These are phyloP conservation scores for Heliconius congener DNA, from an alignment of 1,140 invertebrate genomes.

Conservation along the genomic window DNA sequence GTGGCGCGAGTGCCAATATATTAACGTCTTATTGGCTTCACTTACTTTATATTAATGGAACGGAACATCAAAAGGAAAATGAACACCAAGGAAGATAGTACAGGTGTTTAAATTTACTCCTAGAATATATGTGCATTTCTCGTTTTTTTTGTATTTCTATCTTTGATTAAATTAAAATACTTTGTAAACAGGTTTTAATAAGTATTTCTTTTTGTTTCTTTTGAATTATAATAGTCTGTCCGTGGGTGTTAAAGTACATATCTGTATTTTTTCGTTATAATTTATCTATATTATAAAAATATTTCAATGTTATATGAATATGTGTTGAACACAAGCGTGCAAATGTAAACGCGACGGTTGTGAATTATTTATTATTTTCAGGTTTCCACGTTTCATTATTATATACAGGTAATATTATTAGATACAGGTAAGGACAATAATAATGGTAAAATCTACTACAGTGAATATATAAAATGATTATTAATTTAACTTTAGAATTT, in stretches of 20 bases:
- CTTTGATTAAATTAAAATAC: background rate
- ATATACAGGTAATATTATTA: too few species aligned
- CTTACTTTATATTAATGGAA: constrained; percentile 29
- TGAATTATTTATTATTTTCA: too few species aligned
- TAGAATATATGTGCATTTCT: background rate
- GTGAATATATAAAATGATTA: background rate
- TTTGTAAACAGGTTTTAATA: background rate
- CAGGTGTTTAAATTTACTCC: constrained; percentile 21
- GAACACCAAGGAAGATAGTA: constrained; percentile 26
- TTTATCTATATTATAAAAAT: too few species aligned
- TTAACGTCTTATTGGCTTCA: constrained; percentile 29
- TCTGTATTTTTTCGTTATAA: too few species aligned
- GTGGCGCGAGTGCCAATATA: constrained; percentile 31
- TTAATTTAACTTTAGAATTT: background rate
- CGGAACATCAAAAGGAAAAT: constrained; percentile 36
- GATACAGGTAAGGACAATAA: too few species aligned
- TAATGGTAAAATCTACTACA: background rate
- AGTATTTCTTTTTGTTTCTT: too few species aligned
- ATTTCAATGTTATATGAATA: too few species aligned
- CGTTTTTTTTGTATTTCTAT: background rate
- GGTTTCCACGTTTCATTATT: too few species aligned
- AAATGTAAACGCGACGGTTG: too few species aligned
- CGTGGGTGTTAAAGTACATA: too few species aligned
- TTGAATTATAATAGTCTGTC: too few species aligned
- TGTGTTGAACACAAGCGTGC: too few species aligned